Evolutionary conservation across 1,140 invertebrate species (phyloP), one percentile per base, ranked within the genome.

Genomic region (Tetragnatha versicolor): DNA sequence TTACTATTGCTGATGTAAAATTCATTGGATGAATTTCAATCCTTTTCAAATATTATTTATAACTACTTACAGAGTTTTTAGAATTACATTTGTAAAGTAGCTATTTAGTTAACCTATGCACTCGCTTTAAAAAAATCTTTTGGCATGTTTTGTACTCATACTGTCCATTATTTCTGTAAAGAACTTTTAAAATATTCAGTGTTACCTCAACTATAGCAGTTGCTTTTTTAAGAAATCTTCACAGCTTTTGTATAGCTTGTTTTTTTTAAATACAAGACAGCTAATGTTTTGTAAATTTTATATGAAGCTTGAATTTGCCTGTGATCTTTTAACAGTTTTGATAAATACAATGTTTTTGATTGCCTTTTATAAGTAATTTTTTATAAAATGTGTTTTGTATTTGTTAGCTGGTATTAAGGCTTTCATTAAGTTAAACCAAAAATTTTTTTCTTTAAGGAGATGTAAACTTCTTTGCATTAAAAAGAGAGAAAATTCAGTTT

Each of bases 281-380:
- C 4, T 27, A 63, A 63, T 35, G 29, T 63, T 39, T 63, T 39
- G n/a, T 5, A 39, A 39, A n/a, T n/a, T 72, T 72, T 72, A 42
- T 72, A 63, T 75, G 17, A 63, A 22, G 45, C 27, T 75, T 75
- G 72, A n/a, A 37, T 61, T 75, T 33, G 27, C 51, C 72, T 75
- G 72, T 75, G 72, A 75, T 75, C 72, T 75, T 75, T 73, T 75
- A 75, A 27, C 42, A 45, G 20, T 61, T 75, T 75, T 75, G 55
- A 75, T 73, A 73, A 63, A 17, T 55, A 17, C n/a, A 61, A 75
- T 17, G 22, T 58, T 60, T 60, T 39, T 37, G 55, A 60, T 73
- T 35, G 20, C 9, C 45, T 73, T 70, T 73, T 73, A 73, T 73
- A 73, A 73, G 29, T 60, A 12, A 53, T 73, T 73, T 60, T 42